These are phyloP conservation scores for Apoda limacodes DNA, from an alignment of 2,888 invertebrate species.

Conservation along the genomic window DNA sequence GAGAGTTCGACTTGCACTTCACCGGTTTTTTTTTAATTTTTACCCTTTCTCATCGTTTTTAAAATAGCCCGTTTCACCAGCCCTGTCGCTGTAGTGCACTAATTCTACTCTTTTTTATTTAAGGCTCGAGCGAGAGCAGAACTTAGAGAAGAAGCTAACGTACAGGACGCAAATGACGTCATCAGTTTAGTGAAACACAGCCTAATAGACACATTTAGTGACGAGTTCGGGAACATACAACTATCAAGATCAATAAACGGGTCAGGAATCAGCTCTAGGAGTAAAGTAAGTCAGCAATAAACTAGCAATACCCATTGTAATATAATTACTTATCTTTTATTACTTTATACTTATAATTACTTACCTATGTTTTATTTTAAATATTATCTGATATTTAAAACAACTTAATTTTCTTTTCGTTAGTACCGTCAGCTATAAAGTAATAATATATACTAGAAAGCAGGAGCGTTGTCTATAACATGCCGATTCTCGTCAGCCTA, in stretches of 20 bases:
- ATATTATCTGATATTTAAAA: too few species aligned
- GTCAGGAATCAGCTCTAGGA: conserved; percentile 78
- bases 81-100: too few species aligned
- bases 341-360: conserved; percentile 1
- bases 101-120: too few species aligned
- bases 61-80: too few species aligned
- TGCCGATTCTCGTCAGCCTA: too few species aligned
- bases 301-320: conserved; percentile 1
- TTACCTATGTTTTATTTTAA: too few species aligned
- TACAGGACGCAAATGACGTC: conserved; percentile 85
- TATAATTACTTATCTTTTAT: conserved; percentile 4
- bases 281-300: conserved; percentile 53
- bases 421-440: too few species aligned
- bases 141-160: conserved; percentile 82
- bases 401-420: not conserved
- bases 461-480: too few species aligned
- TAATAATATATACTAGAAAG: too few species aligned
- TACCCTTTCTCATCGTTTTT: too few species aligned
- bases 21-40: too few species aligned
- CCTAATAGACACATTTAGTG: conserved; percentile 80
- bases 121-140: conserved; percentile 92
- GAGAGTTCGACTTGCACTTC: too few species aligned
- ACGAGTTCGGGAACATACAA: conserved; percentile 75
- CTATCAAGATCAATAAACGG: conserved; percentile 76
- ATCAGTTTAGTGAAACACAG: conserved; percentile 87